phyloP scores from a whole-genome alignment of 1,140 invertebrate genomes.

The Adoxophyes honmai region DNA sequence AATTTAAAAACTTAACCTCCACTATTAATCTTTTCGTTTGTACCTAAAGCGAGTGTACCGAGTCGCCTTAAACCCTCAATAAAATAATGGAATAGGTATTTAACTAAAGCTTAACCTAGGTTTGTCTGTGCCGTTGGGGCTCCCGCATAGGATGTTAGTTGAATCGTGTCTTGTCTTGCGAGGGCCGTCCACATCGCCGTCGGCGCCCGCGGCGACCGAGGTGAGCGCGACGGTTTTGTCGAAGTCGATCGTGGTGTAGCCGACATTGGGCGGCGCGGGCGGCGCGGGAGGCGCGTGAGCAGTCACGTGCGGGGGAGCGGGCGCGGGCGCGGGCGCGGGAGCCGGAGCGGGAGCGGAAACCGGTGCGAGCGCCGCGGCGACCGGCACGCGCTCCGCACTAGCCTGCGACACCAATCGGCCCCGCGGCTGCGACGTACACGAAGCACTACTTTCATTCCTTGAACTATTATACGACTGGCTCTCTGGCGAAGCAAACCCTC shows the following conservation, averaged over 20 bases:
- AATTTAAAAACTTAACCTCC: too few relatives aligned
- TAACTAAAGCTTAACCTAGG: constrained; percentile 24
- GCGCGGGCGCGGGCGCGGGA: too few relatives aligned
- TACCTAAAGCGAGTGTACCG: background rate
- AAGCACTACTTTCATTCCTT: constrained; percentile 50
- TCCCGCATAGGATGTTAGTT: constrained; percentile 41
- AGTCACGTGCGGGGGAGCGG: constrained; percentile 24
- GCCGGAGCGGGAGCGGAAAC: background rate
- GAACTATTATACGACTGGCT: constrained; percentile 56
- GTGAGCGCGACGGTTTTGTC: constrained; percentile 93
- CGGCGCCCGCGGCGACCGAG: constrained; percentile 62
- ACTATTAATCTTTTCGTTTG: too few relatives aligned
- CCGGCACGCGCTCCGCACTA: constrained; percentile 71
- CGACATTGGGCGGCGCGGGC: constrained; percentile 78
- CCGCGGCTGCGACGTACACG: constrained; percentile 41
- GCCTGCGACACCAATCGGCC: constrained; percentile 50
- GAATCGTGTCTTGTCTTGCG: constrained; percentile 72
- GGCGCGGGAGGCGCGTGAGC: constrained; percentile 76
- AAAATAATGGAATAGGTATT: background rate
- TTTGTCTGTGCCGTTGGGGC: constrained; percentile 45
- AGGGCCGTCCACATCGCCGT: constrained; percentile 52
- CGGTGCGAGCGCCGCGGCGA: constrained; percentile 36
- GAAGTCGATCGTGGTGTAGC: constrained; percentile 96
- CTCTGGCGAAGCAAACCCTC: constrained; percentile 52
- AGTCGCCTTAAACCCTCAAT: background rate